phyloP scores from a whole-genome alignment of 2,888 invertebrate genomes.

The Rhorus exstirpatorius region DNA sequence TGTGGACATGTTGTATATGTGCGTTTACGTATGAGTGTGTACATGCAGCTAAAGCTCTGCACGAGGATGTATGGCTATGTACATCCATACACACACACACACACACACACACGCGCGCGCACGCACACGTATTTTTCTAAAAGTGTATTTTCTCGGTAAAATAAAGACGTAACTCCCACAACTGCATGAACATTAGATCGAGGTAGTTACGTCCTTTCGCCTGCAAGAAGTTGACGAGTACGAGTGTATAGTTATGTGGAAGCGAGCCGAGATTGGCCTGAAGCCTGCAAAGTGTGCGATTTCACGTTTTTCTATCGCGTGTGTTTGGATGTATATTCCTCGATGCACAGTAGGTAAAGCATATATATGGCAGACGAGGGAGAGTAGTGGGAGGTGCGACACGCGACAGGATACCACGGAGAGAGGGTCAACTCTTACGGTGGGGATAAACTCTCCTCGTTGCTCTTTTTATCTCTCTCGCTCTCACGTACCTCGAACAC shows the following conservation, averaged over 20 bases:
- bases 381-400: slow-evolving; percentile 85
- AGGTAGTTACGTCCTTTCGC: neutral
- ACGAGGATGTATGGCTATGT: neutral
- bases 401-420: slow-evolving; percentile 83
- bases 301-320: slow-evolving; percentile 64
- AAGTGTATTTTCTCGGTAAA: neutral
- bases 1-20: neutral
- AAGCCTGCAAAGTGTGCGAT: slow-evolving; percentile 56
- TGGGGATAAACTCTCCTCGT: slow-evolving; percentile 68
- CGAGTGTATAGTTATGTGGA: neutral
- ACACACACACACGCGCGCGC: neutral
- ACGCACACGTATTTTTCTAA: neutral
- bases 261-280: slow-evolving; percentile 30
- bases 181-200: neutral
- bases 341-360: slow-evolving; percentile 62
- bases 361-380: slow-evolving; percentile 71
- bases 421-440: slow-evolving; percentile 70
- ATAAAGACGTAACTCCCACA: neutral
- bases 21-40: neutral
- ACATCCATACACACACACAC: slow-evolving; percentile 1
- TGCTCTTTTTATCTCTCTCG: slow-evolving; percentile 59
- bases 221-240: neutral
- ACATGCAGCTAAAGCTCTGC: neutral
- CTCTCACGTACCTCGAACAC: slow-evolving; percentile 22
- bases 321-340: slow-evolving; percentile 53